Evolutionary conservation across 2,113 vertebrate species (phyloP), one percentile per base, ranked within the genome.

Genomic region (Epinephelus lanceolatus): DNA sequence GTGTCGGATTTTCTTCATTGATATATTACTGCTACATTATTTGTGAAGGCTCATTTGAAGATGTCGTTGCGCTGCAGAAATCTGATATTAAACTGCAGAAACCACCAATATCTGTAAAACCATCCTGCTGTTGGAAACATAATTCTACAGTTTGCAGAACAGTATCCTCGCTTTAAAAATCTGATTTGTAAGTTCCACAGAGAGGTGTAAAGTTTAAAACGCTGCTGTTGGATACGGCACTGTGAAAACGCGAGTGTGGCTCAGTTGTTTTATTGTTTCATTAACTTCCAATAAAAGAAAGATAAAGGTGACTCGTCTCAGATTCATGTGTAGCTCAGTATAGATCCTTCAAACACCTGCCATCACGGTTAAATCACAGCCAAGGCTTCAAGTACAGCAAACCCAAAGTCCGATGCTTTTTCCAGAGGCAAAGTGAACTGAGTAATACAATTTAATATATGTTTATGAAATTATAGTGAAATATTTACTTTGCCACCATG

Each of bases 261-360:
- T 61, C 2, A 8, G 66, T 62, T 83, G 63, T 53, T 89, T 86
- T 89, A 85, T 82, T 86, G 71, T 92, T 92, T 90, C 80, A 89
- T 91, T 90, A 90, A 88, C 72, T 91, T 85, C 72, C 85, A 90
- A 91, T 91, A 86, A 89, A 85, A 89, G 71, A 25, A 59, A 67
- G 19, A 78, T 13, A 18, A 52, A 9, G 71, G 84, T 5, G 5
- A 13, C 40, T 25, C 0, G 6, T 63, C 45, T 37, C 73, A 33
- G 27, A 37, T 69, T 76, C 61, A 61, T 3, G 52, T 19, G 75
- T 19, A 25, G 53, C 57, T 60, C 59, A 0, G 66, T 27, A 40
- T 42, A 51, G 52, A 81, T 49, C 63, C 60, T 74, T 75, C 77
- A 33, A 76, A 52, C 85, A 76, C 45, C 87, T 76, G 68, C 65